These are phyloP conservation scores for Drosophila nr. fundita DNA, from an alignment of 2,888 invertebrate species.

Conservation along the genomic window DNA sequence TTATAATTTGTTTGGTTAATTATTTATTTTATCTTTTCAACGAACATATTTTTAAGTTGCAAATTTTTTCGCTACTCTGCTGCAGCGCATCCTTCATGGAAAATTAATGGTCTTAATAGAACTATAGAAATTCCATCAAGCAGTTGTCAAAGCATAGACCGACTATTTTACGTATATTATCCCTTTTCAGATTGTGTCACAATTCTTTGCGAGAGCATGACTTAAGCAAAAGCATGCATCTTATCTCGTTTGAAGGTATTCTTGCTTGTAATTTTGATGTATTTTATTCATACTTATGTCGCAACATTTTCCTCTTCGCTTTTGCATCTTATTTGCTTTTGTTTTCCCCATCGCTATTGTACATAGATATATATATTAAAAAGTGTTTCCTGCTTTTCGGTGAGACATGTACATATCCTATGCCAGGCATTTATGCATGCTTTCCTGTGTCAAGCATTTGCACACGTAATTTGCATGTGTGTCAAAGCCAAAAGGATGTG, in stretches of 20 bases:
- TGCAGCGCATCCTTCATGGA: not conserved
- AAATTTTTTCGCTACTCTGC: not conserved
- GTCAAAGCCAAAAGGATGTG: slow-evolving; percentile 60
- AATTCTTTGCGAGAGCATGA: not conserved
- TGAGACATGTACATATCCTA: slow-evolving; percentile 38
- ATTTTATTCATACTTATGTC: slow-evolving; percentile 25
- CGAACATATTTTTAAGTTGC: not conserved
- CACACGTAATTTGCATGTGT: slow-evolving; percentile 59
- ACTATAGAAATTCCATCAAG: not conserved
- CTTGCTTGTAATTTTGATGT: slow-evolving; percentile 2
- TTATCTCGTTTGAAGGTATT: not conserved
- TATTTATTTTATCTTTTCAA: not conserved
- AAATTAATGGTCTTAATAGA: not conserved
- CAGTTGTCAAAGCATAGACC: not conserved
- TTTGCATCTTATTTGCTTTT: slow-evolving; percentile 15
- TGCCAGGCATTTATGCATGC: slow-evolving; percentile 39
- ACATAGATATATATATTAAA: slow-evolving; percentile 42
- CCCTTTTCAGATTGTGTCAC: not conserved
- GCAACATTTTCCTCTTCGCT: slow-evolving; percentile 26
- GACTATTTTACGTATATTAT: not conserved
- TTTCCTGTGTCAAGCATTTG: slow-evolving; percentile 36
- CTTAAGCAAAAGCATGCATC: slow-evolving; percentile 3
- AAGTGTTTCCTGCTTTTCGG: slow-evolving; percentile 41
- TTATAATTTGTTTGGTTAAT: not conserved
- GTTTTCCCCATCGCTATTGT: slow-evolving; percentile 18